Evolutionary conservation across 1,140 invertebrate genomes (phyloP).

Genomic region (Anoplolepis gracilipes): DNA sequence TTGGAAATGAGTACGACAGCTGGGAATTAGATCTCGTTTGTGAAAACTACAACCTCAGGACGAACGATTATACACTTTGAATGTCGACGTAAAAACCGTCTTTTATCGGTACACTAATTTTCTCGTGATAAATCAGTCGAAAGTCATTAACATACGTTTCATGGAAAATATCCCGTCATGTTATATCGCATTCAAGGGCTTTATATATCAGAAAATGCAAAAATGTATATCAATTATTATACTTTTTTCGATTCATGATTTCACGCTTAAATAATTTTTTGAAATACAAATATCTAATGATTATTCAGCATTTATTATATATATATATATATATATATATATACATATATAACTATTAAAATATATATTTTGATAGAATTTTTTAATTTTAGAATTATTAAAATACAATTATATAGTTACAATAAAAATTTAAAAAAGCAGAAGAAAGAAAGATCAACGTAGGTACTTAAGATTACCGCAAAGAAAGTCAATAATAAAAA

Average conservation of each 20-base stretch:
- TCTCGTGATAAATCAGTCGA: not conserved
- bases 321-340: no score
- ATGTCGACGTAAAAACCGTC: not conserved
- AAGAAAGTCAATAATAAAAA: not conserved
- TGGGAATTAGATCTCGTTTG: conserved; percentile 45
- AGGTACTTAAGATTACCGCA: not conserved
- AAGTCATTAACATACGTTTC: not conserved
- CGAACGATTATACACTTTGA: not conserved
- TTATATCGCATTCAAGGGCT: not conserved
- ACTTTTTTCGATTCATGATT: not conserved
- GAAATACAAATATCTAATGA: not conserved
- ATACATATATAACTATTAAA: no score
- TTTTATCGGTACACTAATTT: not conserved
- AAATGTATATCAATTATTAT: not conserved
- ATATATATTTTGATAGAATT: not conserved
- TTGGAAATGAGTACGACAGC: conserved; percentile 14
- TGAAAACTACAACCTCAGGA: not conserved
- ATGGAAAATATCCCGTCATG: not conserved
- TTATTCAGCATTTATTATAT: not conserved
- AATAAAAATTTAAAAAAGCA: not conserved
- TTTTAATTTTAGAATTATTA: not conserved
- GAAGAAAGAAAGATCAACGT: not conserved
- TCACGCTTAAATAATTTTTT: not conserved
- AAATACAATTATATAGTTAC: not conserved
- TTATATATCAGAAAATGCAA: not conserved